These are phyloP conservation scores for Sympetrum striolatum DNA, from an alignment of 2,888 invertebrate species.

Conservation along the genomic window DNA sequence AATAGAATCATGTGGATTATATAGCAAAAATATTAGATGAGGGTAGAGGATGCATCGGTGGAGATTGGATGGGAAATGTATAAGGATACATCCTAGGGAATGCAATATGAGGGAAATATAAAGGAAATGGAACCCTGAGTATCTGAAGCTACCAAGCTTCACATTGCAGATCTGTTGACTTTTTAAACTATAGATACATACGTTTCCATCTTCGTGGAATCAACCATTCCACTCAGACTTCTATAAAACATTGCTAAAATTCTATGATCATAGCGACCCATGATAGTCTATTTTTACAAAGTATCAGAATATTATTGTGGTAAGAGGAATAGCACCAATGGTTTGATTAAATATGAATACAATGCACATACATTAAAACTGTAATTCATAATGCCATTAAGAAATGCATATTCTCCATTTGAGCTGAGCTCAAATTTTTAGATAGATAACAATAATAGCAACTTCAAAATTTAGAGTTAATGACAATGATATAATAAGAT, in stretches of 20 bases:
- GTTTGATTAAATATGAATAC: conserved; percentile 40
- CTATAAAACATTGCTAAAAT: not conserved
- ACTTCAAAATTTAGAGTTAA: conserved; percentile 20
- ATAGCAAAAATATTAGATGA: not conserved
- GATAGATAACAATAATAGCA: not conserved
- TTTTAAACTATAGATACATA: conserved; percentile 24
- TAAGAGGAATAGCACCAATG: conserved; percentile 45
- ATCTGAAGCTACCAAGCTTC: conserved; percentile 40
- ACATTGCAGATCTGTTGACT: conserved; percentile 43
- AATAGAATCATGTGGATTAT: conserved; percentile 33
- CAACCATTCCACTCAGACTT: not conserved
- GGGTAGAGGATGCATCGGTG: conserved; percentile 23
- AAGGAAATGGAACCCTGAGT: conserved; percentile 58
- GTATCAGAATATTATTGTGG: conserved; percentile 35
- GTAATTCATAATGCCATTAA: conserved; percentile 24
- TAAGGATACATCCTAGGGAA: conserved; percentile 32
- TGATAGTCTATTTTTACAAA: conserved; percentile 34
- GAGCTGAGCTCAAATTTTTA: conserved; percentile 20
- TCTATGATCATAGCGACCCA: conserved; percentile 32
- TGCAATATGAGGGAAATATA: not conserved
- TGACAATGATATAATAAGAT: not conserved
- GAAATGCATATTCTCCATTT: conserved; percentile 39
- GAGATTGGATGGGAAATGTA: conserved; percentile 12
- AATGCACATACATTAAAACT: conserved; percentile 35
- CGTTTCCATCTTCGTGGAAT: not conserved